Conservation (phyloP, 2,797 vertebrate genomes). For the Myotis vivesi region DNA sequence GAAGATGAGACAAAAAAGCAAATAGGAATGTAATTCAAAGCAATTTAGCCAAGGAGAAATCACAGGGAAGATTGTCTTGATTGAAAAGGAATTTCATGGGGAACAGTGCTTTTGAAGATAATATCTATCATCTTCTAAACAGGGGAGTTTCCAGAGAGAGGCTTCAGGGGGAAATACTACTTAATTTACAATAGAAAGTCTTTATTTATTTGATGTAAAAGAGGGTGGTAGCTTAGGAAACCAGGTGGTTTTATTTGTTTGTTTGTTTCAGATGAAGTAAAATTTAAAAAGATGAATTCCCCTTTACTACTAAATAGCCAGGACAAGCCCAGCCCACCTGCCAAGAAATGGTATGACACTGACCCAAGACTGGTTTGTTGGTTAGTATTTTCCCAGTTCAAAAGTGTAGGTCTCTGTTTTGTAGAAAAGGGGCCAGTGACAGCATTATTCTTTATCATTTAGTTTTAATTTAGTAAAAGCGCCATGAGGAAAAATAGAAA, state of each 20-base stretch:
- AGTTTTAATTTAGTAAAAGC: slow-evolving; percentile 47
- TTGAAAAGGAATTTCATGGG: slow-evolving; percentile 47
- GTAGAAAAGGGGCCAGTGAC: background rate
- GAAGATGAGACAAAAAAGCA: slow-evolving; percentile 44
- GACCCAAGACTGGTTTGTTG: background rate
- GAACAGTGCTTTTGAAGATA: slow-evolving; percentile 60
- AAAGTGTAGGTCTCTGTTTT: background rate
- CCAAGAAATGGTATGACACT: background rate
- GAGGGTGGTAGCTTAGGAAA: background rate
- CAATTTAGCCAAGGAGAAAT: slow-evolving; percentile 57
- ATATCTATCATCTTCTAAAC: slow-evolving; percentile 50
- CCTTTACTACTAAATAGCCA: background rate
- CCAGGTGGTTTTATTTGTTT: background rate
- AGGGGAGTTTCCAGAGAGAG: slow-evolving; percentile 28
- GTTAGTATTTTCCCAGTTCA: background rate
- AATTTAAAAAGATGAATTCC: slow-evolving; percentile 14
- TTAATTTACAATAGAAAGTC: slow-evolving; percentile 2
- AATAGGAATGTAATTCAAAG: slow-evolving; percentile 57
- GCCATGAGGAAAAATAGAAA: background rate
- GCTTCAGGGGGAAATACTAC: background rate
- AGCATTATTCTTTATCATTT: background rate
- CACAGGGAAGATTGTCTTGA: slow-evolving; percentile 20
- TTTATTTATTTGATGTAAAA: slow-evolving; percentile 44
- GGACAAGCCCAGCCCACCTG: background rate
- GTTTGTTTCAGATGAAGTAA: slow-evolving; percentile 33